These are phyloP conservation scores for Sebastolobus altivelis DNA, from an alignment of 2,797 vertebrate species.

Conservation along the genomic window DNA sequence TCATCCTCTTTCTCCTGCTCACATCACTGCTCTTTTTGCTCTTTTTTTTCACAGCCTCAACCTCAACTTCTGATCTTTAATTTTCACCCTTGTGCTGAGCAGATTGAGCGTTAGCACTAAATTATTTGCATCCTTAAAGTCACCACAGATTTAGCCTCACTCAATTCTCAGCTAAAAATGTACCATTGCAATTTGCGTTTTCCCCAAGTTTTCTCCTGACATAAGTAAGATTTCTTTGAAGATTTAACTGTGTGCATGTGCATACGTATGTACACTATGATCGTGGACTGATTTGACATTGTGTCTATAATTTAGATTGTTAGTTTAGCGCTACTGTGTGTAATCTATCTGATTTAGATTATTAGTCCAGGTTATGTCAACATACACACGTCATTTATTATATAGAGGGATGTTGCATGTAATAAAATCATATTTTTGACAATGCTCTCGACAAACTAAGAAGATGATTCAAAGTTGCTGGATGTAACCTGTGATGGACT, in stretches of 20 bases:
- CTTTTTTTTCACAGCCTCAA: conserved; percentile 19
- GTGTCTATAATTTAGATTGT: background rate
- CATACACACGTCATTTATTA: background rate
- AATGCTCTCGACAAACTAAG: background rate
- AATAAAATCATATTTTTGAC: background rate
- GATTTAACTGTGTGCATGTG: background rate
- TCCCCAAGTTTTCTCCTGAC: background rate
- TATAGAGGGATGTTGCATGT: background rate
- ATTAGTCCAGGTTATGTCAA: background rate
- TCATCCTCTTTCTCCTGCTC: conserved; percentile 35
- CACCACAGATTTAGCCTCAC: background rate
- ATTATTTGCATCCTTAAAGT: conserved; percentile 10
- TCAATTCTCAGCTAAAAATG: background rate
- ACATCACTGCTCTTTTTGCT: conserved; percentile 33
- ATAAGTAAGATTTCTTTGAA: background rate
- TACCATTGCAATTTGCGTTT: background rate
- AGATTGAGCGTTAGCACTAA: background rate
- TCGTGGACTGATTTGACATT: background rate
- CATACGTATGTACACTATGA: background rate
- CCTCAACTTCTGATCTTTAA: conserved; percentile 20
- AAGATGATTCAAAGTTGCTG: background rate
- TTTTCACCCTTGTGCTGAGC: conserved; percentile 9
- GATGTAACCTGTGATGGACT: background rate
- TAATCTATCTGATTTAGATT: background rate
- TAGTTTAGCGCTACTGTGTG: background rate